A percentile compares a stretch with the other conserved stretches of the same genome.
phyloP scores from a whole-genome alignment of 2,113 vertebrate species.

The Isurus oxyrinchus region DNA sequence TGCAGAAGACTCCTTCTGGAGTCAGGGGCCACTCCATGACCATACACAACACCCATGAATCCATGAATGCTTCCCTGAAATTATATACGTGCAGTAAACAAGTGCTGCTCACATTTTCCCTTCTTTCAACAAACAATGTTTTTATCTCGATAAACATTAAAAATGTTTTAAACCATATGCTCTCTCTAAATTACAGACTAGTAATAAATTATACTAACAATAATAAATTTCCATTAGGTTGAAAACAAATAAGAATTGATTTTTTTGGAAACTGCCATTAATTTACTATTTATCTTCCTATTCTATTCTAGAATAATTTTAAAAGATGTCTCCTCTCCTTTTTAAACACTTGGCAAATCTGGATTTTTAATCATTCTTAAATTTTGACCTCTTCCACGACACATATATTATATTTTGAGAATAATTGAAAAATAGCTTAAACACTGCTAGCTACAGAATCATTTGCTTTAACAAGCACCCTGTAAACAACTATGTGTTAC shows the following conservation, averaged over 20 bases:
- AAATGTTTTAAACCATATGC: neutral
- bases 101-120: slow-evolving; percentile 42
- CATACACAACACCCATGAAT: slow-evolving; percentile 26
- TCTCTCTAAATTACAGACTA: neutral
- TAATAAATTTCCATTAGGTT: too few species aligned
- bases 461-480: neutral
- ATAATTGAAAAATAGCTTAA: too few species aligned
- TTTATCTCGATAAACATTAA: neutral
- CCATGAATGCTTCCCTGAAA: slow-evolving; percentile 40
- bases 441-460: neutral
- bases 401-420: too few species aligned
- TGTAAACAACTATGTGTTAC: neutral
- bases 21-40: slow-evolving; percentile 39
- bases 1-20: slow-evolving; percentile 40
- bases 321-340: neutral
- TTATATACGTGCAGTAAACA: slow-evolving; percentile 41
- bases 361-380: neutral
- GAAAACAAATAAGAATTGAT: neutral
- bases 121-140: neutral
- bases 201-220: neutral
- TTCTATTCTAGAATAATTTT: neutral
- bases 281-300: neutral
- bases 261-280: neutral
- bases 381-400: neutral
- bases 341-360: neutral